Conservation (phyloP, 2,888 invertebrate genomes). For the Cecidostiba fungosa region DNA sequence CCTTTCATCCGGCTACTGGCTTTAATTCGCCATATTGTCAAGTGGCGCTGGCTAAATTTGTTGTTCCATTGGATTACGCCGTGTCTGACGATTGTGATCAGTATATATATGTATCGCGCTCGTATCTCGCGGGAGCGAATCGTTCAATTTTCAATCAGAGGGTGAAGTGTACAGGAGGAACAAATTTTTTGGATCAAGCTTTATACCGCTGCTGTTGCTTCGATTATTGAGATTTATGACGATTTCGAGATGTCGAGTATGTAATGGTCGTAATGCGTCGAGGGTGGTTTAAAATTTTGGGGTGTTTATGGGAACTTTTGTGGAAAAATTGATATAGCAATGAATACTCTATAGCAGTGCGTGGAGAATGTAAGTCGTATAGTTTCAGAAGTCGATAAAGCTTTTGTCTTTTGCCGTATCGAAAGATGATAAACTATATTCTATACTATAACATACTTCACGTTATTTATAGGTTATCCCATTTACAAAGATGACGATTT, state of each 20-base stretch:
- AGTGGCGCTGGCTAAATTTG: constrained; percentile 77
- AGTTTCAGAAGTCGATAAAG: background rate
- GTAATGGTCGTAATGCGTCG: background rate
- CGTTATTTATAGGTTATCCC: background rate
- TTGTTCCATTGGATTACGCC: constrained; percentile 76
- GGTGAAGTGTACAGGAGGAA: background rate
- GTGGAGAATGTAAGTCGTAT: constrained; percentile 1
- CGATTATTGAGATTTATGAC: constrained; percentile 56
- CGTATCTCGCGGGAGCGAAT: constrained; percentile 11
- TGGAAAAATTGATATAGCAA: constrained; percentile 3
- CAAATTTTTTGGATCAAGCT: background rate
- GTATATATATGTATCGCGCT: constrained; percentile 3
- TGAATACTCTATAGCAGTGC: background rate
- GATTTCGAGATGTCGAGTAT: background rate
- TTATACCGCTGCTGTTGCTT: background rate
- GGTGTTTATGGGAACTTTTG: constrained; percentile 22
- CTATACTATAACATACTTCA: background rate
- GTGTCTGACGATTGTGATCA: background rate
- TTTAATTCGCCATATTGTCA: constrained; percentile 77
- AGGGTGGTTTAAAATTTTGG: constrained; percentile 33
- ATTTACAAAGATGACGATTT: background rate
- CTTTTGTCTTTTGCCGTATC: background rate
- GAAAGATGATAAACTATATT: background rate
- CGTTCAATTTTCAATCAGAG: constrained; percentile 42
- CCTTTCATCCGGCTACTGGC: constrained; percentile 54